Percentiles rank a stretch among this genome's conserved stretches.
Conservation (phyloP, 2,113 vertebrate species). For the Tachycineta bicolor region DNA sequence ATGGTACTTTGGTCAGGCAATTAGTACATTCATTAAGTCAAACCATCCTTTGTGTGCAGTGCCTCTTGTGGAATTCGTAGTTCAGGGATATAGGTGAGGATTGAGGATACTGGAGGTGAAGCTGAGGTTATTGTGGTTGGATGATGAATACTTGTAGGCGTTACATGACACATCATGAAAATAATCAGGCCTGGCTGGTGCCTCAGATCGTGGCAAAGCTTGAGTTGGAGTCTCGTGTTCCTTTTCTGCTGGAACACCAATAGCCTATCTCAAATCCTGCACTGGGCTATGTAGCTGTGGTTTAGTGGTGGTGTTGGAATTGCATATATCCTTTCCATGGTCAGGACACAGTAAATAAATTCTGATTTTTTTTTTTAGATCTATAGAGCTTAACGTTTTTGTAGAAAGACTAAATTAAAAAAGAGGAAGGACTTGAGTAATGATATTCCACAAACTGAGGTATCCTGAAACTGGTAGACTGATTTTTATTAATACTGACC, state of each 20-base stretch:
- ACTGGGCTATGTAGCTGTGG: not conserved
- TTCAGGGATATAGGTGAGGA: not conserved
- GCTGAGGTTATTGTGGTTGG: not conserved
- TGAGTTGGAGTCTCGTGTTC: fast-evolving
- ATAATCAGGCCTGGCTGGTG: not conserved
- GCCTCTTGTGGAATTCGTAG: fast-evolving
- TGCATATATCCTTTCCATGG: not conserved
- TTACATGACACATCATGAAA: not conserved
- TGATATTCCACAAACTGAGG: not conserved
- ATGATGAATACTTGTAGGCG: not conserved
- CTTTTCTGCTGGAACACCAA: not conserved
- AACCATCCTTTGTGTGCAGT: not conserved
- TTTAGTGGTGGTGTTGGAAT: not conserved
- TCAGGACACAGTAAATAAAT: not conserved
- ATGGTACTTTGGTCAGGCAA: not conserved
- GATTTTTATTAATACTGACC: not conserved
- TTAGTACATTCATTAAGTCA: not conserved
- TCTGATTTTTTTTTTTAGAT: not conserved
- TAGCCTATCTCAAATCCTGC: not conserved
- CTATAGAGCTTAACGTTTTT: not conserved
- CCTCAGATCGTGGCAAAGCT: not conserved
- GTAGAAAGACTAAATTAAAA: not conserved
- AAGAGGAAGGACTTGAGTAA: not conserved
- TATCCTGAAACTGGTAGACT: not conserved
- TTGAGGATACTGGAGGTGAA: not conserved